Evolutionary conservation across 2,888 invertebrate species (phyloP).

Genomic region (Graphium colonna): DNA sequence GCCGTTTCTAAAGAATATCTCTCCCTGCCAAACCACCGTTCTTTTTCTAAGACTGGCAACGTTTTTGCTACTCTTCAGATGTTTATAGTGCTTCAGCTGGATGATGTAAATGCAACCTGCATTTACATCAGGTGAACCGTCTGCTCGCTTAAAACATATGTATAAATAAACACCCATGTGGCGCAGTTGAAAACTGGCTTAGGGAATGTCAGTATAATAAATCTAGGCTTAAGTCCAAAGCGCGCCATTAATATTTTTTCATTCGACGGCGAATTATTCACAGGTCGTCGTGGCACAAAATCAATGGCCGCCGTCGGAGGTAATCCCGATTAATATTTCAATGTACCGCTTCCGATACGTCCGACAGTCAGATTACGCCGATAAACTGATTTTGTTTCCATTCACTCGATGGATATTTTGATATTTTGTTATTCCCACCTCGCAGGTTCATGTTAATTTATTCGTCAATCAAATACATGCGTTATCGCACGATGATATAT

Average conservation of each 20-base stretch:
- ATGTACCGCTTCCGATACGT: conserved; percentile 34
- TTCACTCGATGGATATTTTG: neutral
- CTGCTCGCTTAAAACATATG: no score
- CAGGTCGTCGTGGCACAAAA: conserved; percentile 29
- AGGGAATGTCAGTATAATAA: neutral
- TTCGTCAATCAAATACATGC: no score
- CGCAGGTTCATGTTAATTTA: neutral
- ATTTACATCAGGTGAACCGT: no score
- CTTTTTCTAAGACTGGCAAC: no score
- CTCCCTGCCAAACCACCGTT: no score
- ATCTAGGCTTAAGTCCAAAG: neutral
- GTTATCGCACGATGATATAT: no score
- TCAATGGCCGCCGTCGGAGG: conserved; percentile 23
- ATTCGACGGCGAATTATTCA: conserved; percentile 21
- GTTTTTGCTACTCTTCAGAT: no score
- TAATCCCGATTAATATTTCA: conserved; percentile 41
- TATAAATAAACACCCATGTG: no score
- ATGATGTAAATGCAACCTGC: no score
- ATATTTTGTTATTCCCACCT: neutral
- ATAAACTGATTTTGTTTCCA: conserved; percentile 37
- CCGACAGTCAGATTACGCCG: conserved; percentile 30
- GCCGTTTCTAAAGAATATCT: no score
- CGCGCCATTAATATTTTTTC: conserved; percentile 21
- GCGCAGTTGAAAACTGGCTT: neutral
- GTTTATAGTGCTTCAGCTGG: no score